A percentile compares a stretch with the other conserved stretches of the same genome.
These are phyloP conservation scores for Mactra quadrangularis DNA, from an alignment of 1,140 invertebrate species.

Conservation along the genomic window DNA sequence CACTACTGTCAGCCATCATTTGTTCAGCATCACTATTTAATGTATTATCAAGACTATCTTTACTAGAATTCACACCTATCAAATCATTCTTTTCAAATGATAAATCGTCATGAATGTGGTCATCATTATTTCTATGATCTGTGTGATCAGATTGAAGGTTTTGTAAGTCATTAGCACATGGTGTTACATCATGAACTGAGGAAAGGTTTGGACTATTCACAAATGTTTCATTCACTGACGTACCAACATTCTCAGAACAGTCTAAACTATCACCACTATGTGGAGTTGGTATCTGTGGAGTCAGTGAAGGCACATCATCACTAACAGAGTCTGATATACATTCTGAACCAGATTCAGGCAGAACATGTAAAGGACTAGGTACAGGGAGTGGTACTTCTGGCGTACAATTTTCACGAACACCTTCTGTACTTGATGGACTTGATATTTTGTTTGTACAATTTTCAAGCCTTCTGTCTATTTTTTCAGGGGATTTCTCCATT, in stretches of 20 bases:
- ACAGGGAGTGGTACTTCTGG: slow-evolving; percentile 64
- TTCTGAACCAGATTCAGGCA: slow-evolving; percentile 65
- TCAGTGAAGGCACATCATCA: slow-evolving; percentile 73
- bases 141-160: neutral
- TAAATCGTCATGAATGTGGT: slow-evolving; percentile 20
- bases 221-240: slow-evolving; percentile 11
- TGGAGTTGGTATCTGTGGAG: slow-evolving; percentile 73
- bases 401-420: slow-evolving; percentile 64
- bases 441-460: slow-evolving; percentile 29
- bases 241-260: slow-evolving; percentile 37
- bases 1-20: slow-evolving; percentile 45
- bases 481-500: slow-evolving; percentile 54
- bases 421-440: slow-evolving; percentile 67
- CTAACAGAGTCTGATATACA: slow-evolving; percentile 70
- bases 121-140: neutral
- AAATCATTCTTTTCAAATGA: slow-evolving; percentile 27
- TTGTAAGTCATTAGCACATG: slow-evolving; percentile 35
- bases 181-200: neutral
- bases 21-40: slow-evolving; percentile 33
- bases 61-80: neutral
- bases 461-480: slow-evolving; percentile 37
- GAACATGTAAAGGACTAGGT: slow-evolving; percentile 68
- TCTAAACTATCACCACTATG: slow-evolving; percentile 55
- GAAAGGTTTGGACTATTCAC: slow-evolving; percentile 27
- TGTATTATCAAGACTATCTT: neutral